Evolutionary conservation across 1,140 invertebrate species (phyloP), one percentile per base, ranked within the genome.

Genomic region (Marisa cornuarietis): DNA sequence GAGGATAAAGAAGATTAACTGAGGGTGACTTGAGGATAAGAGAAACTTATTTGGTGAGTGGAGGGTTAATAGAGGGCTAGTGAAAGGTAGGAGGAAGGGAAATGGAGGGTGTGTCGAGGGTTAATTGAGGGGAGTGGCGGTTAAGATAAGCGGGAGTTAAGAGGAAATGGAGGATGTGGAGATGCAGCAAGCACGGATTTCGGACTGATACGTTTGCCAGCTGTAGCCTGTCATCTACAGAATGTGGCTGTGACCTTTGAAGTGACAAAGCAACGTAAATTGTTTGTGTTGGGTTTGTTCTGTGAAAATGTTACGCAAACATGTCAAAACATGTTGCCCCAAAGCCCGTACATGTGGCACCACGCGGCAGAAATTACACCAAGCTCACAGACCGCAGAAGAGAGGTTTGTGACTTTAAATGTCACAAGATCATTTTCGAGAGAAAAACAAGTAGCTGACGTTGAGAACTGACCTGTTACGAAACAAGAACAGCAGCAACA

Each of bases 261-360:
- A 24, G 26, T 26, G 14, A 49, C 16, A 26, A 73, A 76, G 65
- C 74, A 65, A 76, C 74, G 65, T 76, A 76, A 76, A 76, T 61
- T 76, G 74, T 76, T 76, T 76, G 74, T 63, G 65, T 20, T 61
- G 10, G 26, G 26, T 26, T 63, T 61, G 20, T 20, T 31, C 62
- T 8, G 11, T n/a, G 58, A 42, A 76, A 76, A 76, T 76, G 74
- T 76, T 65, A 76, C 31, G 74, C 62, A 63, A 76, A 76, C 74
- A 76, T 76, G 74, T 76, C 74, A 76, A 76, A 31, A 20, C 74
- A 51, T 61, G 71, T 24, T 49, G 71, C 49, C 73, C n/a, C 1
- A 7, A 22, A 13, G 4, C 54, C 13, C 26, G 11, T 63, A 22
- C 65, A 68, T 3, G 65, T 68, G 65, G 11, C 11, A 68, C 65